phyloP scores from a whole-genome alignment of 2,888 invertebrate species.

The Chrysolina haemoptera region DNA sequence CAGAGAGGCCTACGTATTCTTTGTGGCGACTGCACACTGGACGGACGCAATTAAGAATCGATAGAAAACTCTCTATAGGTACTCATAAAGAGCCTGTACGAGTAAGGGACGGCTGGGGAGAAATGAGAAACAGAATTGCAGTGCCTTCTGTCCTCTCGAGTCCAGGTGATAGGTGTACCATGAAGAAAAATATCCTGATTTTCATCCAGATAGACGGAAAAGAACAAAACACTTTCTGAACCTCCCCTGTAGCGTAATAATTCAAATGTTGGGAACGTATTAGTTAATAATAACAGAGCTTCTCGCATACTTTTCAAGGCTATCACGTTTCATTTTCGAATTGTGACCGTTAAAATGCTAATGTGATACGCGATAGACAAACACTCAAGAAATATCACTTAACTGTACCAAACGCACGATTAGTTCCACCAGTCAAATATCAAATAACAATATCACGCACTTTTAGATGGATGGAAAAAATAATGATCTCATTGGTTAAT shows the following conservation, averaged over 20 bases:
- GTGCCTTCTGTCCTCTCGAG: too few species aligned
- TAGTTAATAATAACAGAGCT: slow-evolving; percentile 24
- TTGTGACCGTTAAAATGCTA: slow-evolving; percentile 24
- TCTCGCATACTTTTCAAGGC: slow-evolving; percentile 24
- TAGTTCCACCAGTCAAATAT: background rate
- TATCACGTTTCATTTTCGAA: slow-evolving; percentile 28
- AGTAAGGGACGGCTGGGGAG: too few species aligned
- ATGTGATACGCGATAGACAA: background rate
- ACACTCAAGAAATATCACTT: background rate
- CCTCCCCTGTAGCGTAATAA: background rate
- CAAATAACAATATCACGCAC: slow-evolving; percentile 8
- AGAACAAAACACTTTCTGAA: background rate
- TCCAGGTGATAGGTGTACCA: too few species aligned
- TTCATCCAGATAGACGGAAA: background rate
- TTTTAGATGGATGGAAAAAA: background rate
- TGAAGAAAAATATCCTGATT: background rate
- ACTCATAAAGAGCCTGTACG: too few species aligned
- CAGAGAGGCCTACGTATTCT: too few species aligned
- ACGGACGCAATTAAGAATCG: too few species aligned
- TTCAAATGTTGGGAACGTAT: slow-evolving; percentile 7
- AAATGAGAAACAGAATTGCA: too few species aligned
- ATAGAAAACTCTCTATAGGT: too few species aligned
- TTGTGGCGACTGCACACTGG: too few species aligned
- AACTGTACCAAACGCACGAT: slow-evolving; percentile 18
- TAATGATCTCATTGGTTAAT: background rate